These are phyloP conservation scores for Trematomus bernacchii DNA, from an alignment of 2,797 vertebrate species.

Conservation along the genomic window DNA sequence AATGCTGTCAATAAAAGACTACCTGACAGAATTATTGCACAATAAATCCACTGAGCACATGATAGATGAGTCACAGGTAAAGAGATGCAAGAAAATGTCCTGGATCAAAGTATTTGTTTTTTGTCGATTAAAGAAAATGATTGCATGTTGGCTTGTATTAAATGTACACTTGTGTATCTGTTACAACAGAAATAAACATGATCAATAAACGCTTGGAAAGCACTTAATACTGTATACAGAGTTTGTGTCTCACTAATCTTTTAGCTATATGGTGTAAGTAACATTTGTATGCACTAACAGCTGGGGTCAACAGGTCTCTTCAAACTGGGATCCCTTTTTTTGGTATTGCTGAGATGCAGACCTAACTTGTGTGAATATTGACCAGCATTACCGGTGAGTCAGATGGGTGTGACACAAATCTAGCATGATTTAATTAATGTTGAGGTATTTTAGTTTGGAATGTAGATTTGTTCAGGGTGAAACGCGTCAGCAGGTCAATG, in stretches of 20 bases:
- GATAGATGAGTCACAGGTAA: background rate
- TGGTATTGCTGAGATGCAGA: background rate
- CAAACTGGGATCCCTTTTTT: constrained; percentile 19
- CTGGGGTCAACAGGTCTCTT: constrained; percentile 44
- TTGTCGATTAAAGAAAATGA: background rate
- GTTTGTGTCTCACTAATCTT: background rate
- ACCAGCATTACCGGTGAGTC: background rate
- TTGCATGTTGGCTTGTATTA: background rate
- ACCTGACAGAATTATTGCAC: background rate
- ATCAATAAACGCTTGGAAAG: background rate
- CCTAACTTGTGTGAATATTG: background rate
- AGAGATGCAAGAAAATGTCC: background rate
- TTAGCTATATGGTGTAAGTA: background rate
- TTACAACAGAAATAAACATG: constrained; percentile 42
- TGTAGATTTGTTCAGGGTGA: background rate
- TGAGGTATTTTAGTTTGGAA: background rate
- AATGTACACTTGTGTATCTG: background rate
- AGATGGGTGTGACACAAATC: background rate
- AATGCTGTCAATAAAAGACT: constrained; percentile 20
- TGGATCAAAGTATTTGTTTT: background rate
- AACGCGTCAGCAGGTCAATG: background rate
- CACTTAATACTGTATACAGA: background rate
- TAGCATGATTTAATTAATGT: background rate
- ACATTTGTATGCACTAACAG: constrained; percentile 51
- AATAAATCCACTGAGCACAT: background rate